Evolutionary conservation across 2,797 vertebrate species (phyloP).

Genomic region (Uromys caudimaculatus): DNA sequence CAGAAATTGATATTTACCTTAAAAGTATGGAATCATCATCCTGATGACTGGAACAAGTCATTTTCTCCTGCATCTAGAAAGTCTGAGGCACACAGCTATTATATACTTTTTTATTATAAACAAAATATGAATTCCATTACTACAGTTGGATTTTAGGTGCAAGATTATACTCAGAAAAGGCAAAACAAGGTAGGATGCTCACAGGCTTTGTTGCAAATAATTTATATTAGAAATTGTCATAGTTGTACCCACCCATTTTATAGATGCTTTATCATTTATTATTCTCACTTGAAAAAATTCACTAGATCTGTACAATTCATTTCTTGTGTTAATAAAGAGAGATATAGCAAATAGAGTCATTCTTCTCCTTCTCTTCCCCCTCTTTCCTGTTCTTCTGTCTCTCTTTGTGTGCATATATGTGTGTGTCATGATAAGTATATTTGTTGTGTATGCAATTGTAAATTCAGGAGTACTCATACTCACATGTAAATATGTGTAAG

Average conservation of each 20-base stretch:
- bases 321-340: not conserved
- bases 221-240: constrained; percentile 21
- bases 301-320: not conserved
- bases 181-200: not conserved
- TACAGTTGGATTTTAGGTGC: not conserved
- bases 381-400: not conserved
- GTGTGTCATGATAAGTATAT: not conserved
- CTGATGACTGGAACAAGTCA: not conserved
- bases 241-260: not conserved
- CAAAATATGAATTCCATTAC: constrained; percentile 5
- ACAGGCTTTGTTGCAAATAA: not conserved
- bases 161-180: not conserved
- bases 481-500: not conserved
- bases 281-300: constrained; percentile 30
- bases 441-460: not conserved
- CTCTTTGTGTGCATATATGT: not conserved
- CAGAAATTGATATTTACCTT: constrained; percentile 34
- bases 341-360: not conserved
- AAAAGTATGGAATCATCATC: constrained; percentile 4
- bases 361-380: not conserved
- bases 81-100: not conserved
- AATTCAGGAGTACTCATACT: not conserved
- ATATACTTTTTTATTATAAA: not conserved
- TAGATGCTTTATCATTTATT: constrained; percentile 7
- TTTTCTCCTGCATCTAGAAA: not conserved